These are phyloP conservation scores for Hipparchia semele DNA, from an alignment of 2,888 invertebrate genomes.

Conservation along the genomic window DNA sequence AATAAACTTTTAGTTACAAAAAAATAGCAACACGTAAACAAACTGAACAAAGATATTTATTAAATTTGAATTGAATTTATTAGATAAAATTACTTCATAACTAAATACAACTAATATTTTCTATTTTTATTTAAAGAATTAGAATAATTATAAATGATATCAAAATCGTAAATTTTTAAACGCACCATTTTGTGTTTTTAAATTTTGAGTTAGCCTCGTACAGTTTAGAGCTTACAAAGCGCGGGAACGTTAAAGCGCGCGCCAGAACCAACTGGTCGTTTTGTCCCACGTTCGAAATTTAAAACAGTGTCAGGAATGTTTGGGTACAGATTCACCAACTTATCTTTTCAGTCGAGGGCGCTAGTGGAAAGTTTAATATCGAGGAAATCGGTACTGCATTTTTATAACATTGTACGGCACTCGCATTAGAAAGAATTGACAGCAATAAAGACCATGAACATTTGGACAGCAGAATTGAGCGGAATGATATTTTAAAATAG, in stretches of 20 bases:
- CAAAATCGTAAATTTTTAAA: neutral
- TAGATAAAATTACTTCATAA: neutral
- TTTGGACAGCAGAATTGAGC: too few species aligned
- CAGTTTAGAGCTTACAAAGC: slow-evolving; percentile 33
- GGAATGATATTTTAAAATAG: too few species aligned
- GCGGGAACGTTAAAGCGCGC: slow-evolving; percentile 56
- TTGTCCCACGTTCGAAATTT: slow-evolving; percentile 60
- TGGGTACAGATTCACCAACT: slow-evolving; percentile 29
- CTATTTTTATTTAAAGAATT: neutral
- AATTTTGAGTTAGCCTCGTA: slow-evolving; percentile 41
- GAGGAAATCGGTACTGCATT: too few species aligned
- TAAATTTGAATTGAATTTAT: neutral
- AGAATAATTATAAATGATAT: neutral
- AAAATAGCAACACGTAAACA: neutral
- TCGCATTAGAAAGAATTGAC: too few species aligned
- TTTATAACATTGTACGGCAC: too few species aligned
- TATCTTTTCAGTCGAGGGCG: too few species aligned
- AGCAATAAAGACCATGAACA: too few species aligned
- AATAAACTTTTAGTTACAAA: slow-evolving; percentile 13
- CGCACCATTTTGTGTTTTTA: slow-evolving; percentile 62
- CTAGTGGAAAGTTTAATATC: too few species aligned
- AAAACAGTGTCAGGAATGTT: slow-evolving; percentile 49
- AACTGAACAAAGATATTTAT: neutral
- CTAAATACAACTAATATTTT: too few species aligned
- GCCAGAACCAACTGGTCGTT: slow-evolving; percentile 63